These are phyloP conservation scores for Tenthredo amoena DNA, from an alignment of 2,888 invertebrate species.

Conservation along the genomic window DNA sequence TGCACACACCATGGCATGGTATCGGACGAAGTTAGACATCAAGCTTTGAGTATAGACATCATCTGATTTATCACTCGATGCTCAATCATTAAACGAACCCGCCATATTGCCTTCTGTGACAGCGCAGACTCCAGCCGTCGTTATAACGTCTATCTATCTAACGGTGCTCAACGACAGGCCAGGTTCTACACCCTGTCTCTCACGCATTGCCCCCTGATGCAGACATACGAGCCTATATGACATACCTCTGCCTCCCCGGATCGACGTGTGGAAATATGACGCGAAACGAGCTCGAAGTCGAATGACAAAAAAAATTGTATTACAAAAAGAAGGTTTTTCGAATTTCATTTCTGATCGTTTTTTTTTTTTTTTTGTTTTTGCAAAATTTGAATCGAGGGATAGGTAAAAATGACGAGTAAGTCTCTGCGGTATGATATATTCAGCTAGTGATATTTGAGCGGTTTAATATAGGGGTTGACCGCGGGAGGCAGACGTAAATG, in stretches of 20 bases:
- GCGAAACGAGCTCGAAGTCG: background rate
- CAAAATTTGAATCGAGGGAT: no score
- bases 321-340: no score
- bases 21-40: conserved; percentile 58
- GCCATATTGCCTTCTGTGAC: conserved; percentile 55
- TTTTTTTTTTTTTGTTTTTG: no score
- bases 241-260: background rate
- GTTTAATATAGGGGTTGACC: conserved; percentile 23
- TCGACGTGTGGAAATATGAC: conserved; percentile 21
- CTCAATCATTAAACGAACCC: conserved; percentile 59
- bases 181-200: background rate
- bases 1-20: background rate
- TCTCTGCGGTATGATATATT: background rate
- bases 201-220: background rate
- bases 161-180: background rate
- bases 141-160: background rate
- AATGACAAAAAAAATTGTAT: background rate
- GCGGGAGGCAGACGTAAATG: conserved; percentile 53
- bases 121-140: conserved; percentile 21
- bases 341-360: no score
- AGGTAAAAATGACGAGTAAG: no score
- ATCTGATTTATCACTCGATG: conserved; percentile 62
- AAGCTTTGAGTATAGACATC: conserved; percentile 58
- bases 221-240: background rate
- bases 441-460: background rate